These are phyloP conservation scores for Galeruca laticollis DNA, from an alignment of 2,888 invertebrate species.

Conservation along the genomic window DNA sequence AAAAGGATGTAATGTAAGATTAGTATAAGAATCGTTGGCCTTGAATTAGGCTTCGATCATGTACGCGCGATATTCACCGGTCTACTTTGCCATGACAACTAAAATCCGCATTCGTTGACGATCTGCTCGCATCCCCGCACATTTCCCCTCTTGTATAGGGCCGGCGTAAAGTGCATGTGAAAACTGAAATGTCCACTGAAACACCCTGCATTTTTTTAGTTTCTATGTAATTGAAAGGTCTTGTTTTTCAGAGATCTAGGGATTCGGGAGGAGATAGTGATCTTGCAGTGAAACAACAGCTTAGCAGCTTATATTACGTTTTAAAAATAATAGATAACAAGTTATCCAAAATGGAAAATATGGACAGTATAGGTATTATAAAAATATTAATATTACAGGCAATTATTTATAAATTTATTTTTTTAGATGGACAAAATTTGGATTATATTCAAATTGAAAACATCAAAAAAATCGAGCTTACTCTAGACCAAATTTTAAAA, in stretches of 20 bases:
- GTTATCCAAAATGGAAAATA: conserved; percentile 63
- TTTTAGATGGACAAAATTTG: conserved; percentile 47
- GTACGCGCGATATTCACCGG: no score
- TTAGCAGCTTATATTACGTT: conserved; percentile 86
- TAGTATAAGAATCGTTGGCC: no score
- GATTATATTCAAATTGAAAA: conserved; percentile 60
- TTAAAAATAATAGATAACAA: conserved; percentile 78
- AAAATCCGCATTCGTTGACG: no score
- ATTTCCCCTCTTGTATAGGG: no score
- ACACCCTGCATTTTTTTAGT: no score
- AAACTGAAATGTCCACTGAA: no score
- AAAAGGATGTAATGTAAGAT: no score
- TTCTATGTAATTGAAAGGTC: neutral
- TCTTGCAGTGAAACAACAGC: conserved; percentile 83
- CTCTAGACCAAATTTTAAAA: conserved; percentile 79
- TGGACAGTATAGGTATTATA: conserved; percentile 49
- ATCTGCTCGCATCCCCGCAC: no score
- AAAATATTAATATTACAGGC: neutral
- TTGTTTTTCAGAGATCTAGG: conserved; percentile 74
- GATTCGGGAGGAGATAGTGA: conserved; percentile 91
- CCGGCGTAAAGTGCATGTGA: no score
- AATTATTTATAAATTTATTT: conserved; percentile 5
- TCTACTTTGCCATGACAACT: no score
- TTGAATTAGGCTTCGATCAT: no score
- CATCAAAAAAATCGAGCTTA: conserved; percentile 69